Evolutionary conservation across 2,113 vertebrate species (phyloP).

Genomic region (Copsychus sechellarum): DNA sequence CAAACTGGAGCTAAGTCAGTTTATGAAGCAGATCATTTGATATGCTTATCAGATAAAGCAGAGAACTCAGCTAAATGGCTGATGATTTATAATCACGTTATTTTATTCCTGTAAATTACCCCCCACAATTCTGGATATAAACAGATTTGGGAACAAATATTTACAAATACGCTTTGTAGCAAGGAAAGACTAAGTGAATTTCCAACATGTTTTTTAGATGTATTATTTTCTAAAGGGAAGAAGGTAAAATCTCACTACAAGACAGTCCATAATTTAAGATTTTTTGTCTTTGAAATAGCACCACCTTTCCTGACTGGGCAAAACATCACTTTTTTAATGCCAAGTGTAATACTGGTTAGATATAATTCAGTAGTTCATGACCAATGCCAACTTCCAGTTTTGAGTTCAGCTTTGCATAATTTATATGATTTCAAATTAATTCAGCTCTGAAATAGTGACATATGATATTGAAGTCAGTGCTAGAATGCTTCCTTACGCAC

Average conservation of each 20-base stretch:
- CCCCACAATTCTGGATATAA: neutral
- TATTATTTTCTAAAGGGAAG: neutral
- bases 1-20: neutral
- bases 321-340: neutral
- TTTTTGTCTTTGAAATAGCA: neutral
- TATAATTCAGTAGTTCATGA: neutral
- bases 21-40: neutral
- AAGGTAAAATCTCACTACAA: neutral
- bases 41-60: neutral
- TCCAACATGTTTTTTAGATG: neutral
- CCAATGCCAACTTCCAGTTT: neutral
- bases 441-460: neutral
- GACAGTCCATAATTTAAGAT: neutral
- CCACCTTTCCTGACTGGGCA: neutral
- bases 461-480: neutral
- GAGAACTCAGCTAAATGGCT: neutral
- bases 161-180: neutral
- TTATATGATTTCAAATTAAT: neutral
- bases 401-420: neutral
- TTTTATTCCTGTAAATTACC: neutral
- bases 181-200: neutral
- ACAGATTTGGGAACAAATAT: neutral
- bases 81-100: constrained; percentile 20
- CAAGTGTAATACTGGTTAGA: neutral
- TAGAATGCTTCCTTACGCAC: neutral